Evolutionary conservation across 2,888 invertebrate genomes (phyloP).

Genomic region (Linnaemya vulpina): DNA sequence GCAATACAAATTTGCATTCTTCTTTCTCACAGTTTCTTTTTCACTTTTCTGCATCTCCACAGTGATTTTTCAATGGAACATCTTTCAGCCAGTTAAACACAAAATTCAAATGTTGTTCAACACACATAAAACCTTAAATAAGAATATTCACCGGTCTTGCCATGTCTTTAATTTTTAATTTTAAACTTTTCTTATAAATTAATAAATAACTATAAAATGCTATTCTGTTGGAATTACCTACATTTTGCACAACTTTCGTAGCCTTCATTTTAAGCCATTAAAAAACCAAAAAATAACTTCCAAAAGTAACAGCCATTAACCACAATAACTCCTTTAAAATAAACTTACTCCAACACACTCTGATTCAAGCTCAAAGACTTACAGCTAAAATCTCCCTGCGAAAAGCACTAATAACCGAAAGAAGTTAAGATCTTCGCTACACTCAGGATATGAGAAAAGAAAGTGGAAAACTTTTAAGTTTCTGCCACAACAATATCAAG

Average conservation of each 20-base stretch:
- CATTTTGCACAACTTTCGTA: background rate
- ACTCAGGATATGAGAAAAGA: constrained; percentile 22
- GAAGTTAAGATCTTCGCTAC: constrained; percentile 36
- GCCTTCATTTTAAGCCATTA: constrained; percentile 49
- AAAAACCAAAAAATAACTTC: constrained; percentile 45
- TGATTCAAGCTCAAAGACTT: constrained; percentile 31
- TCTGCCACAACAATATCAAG: constrained; percentile 56
- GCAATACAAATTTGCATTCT: background rate
- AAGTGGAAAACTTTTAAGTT: constrained; percentile 53
- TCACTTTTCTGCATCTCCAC: too few relatives aligned
- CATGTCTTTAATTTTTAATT: background rate
- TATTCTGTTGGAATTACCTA: constrained; percentile 12
- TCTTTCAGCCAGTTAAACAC: too few relatives aligned
- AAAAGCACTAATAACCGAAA: constrained; percentile 35
- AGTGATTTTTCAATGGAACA: too few relatives aligned
- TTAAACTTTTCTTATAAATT: constrained; percentile 19
- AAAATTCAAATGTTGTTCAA: too few relatives aligned
- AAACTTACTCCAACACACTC: constrained; percentile 55
- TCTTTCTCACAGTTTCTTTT: too few relatives aligned
- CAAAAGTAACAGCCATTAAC: constrained; percentile 59
- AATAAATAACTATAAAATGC: constrained; percentile 2
- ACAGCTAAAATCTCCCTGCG: constrained; percentile 13
- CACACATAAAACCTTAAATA: too few relatives aligned
- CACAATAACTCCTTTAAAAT: constrained; percentile 58
- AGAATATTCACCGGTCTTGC: background rate